Percentiles rank a stretch among this genome's conserved stretches.
Evolutionary conservation across 2,888 invertebrate species (phyloP).

Genomic region (Tipula unca): DNA sequence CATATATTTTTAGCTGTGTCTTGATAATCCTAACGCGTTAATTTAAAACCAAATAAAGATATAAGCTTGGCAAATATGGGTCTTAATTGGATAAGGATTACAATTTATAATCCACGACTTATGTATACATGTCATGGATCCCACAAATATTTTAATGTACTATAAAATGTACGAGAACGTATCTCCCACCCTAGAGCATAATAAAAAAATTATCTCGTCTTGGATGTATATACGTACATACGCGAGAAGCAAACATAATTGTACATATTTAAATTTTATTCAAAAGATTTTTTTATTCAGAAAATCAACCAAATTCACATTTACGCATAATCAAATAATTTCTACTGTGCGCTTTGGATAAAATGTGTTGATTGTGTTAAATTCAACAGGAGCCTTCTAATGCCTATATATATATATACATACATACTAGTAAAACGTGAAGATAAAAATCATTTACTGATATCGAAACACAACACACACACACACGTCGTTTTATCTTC

Average conservation of each 20-base stretch:
- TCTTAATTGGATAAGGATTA: too few species aligned
- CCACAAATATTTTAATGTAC: too few species aligned
- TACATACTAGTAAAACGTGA: too few species aligned
- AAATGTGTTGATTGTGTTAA: neutral
- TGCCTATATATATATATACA: too few species aligned
- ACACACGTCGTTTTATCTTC: neutral
- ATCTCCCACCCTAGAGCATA: neutral
- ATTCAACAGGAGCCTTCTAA: neutral
- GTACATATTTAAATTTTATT: neutral
- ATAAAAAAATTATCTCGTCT: neutral
- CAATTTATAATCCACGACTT: too few species aligned
- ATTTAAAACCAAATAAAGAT: too few species aligned
- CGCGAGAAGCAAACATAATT: neutral
- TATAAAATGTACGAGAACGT: too few species aligned
- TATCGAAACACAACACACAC: neutral
- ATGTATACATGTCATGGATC: too few species aligned
- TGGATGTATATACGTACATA: too few species aligned
- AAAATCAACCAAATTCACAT: neutral
- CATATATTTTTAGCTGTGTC: too few species aligned
- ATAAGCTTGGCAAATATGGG: too few species aligned
- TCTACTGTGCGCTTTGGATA: neutral
- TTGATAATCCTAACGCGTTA: too few species aligned
- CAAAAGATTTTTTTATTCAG: neutral
- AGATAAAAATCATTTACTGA: neutral
- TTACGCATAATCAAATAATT: neutral